These are phyloP conservation scores for Cremastinae sp. DNA, from an alignment of 2,888 invertebrate species.

Conservation along the genomic window DNA sequence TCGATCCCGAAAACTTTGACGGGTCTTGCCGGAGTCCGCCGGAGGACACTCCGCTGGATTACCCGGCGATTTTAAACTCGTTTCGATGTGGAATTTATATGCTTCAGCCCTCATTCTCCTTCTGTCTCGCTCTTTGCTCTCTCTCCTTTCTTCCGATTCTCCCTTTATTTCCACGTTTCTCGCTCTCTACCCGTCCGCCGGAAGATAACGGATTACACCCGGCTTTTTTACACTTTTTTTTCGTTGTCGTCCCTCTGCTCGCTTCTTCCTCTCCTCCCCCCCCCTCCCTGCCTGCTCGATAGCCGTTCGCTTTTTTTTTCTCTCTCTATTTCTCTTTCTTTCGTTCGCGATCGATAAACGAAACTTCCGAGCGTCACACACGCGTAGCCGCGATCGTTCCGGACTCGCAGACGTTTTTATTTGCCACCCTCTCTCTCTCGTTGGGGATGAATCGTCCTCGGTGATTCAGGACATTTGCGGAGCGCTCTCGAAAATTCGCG, in stretches of 20 bases:
- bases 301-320: no score
- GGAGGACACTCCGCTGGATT: conserved; percentile 61
- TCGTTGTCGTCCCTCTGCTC: conserved; percentile 19
- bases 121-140: conserved; percentile 11
- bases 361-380: conserved; percentile 7
- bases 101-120: conserved; percentile 53
- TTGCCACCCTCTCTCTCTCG: conserved; percentile 8
- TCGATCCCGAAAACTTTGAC: conserved; percentile 56
- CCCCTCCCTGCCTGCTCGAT: no score
- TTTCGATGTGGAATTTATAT: conserved; percentile 74
- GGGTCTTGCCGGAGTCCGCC: conserved; percentile 39
- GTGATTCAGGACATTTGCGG: not conserved
- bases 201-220: conserved; percentile 53
- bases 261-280: conserved; percentile 8
- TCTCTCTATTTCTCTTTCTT: conserved; percentile 26
- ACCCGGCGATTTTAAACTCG: conserved; percentile 75
- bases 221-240: conserved; percentile 44
- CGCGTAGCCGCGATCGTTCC: conserved; percentile 1
- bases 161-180: conserved; percentile 26
- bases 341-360: conserved; percentile 25
- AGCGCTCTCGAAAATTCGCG: conserved; percentile 72
- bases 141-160: conserved; percentile 10
- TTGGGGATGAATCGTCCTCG: no score
- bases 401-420: conserved; percentile 23
- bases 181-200: conserved; percentile 21